These are phyloP conservation scores for Xiphorhynchus erythropygius DNA, from an alignment of 2,797 vertebrate species.

Conservation along the genomic window DNA sequence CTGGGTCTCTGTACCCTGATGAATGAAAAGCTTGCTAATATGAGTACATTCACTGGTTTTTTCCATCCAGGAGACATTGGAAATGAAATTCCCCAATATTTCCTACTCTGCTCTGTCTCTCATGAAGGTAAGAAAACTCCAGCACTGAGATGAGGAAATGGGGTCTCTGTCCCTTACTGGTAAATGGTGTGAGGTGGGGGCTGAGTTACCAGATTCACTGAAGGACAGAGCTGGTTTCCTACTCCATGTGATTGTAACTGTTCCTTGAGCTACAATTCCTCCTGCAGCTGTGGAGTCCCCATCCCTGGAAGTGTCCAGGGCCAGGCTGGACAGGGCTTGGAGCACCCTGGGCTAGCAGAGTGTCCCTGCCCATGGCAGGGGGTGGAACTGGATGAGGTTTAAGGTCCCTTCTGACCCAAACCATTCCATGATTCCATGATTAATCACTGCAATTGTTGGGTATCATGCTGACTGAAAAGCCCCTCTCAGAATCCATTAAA, in stretches of 20 bases:
- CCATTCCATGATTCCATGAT: neutral
- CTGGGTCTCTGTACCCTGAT: neutral
- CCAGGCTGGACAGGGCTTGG: rapidly evolving
- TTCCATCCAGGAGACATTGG: slow-evolving; percentile 85
- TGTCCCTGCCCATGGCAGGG: neutral
- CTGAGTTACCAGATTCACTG: neutral
- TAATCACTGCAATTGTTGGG: neutral
- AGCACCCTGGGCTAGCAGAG: neutral
- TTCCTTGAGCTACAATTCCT: neutral
- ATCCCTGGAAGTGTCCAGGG: neutral
- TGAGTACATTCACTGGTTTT: neutral
- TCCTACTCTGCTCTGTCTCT: slow-evolving; percentile 85
- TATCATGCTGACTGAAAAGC: neutral
- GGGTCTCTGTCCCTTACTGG: neutral
- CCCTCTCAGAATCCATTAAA: neutral
- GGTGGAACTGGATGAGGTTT: rapidly evolving
- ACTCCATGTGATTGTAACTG: neutral
- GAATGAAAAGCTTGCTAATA: neutral
- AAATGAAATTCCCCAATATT: slow-evolving; percentile 87
- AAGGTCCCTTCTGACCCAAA: neutral
- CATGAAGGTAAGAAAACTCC: slow-evolving; percentile 85
- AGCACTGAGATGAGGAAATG: neutral
- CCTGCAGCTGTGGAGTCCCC: rapidly evolving
- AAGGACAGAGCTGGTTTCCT: neutral
- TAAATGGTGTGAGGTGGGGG: neutral